phyloP scores from a whole-genome alignment of 2,113 vertebrate species.

The Calyptomena viridis region DNA sequence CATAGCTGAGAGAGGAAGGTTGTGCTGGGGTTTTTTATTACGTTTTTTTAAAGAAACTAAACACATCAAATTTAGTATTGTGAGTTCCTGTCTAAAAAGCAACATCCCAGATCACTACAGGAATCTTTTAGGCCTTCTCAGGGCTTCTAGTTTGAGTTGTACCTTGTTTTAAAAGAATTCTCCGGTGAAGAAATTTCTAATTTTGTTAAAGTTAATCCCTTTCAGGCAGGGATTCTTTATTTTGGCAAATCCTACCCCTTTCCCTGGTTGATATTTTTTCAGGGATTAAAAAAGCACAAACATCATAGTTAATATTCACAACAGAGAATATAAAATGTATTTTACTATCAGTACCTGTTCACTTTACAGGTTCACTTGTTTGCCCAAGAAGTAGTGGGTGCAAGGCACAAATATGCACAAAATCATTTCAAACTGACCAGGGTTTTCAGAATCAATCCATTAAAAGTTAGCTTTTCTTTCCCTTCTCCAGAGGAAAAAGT shows the following conservation, averaged over 20 bases:
- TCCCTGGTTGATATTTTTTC: neutral
- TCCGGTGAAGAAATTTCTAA: neutral
- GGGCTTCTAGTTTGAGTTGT: neutral
- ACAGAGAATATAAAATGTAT: neutral
- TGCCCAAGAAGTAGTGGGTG: neutral
- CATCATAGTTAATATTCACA: neutral
- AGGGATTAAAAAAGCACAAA: neutral
- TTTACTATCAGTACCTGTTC: too few species aligned
- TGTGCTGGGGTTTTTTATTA: neutral
- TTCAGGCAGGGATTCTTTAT: neutral
- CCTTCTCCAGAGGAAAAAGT: neutral
- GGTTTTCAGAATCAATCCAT: neutral
- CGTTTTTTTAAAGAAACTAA: neutral
- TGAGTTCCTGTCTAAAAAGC: neutral
- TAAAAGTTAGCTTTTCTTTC: neutral
- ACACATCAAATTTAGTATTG: neutral
- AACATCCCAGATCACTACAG: accelerated
- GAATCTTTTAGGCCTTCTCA: neutral
- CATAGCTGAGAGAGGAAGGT: neutral
- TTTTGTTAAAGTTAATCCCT: neutral
- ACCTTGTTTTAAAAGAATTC: neutral
- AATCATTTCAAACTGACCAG: neutral
- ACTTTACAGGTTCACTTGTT: neutral
- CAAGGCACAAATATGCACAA: neutral
- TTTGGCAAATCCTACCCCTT: neutral